Percentiles rank a stretch among this genome's conserved stretches.
phyloP scores from a whole-genome alignment of 2,113 vertebrate genomes.

The Acanthochromis polyacanthus region DNA sequence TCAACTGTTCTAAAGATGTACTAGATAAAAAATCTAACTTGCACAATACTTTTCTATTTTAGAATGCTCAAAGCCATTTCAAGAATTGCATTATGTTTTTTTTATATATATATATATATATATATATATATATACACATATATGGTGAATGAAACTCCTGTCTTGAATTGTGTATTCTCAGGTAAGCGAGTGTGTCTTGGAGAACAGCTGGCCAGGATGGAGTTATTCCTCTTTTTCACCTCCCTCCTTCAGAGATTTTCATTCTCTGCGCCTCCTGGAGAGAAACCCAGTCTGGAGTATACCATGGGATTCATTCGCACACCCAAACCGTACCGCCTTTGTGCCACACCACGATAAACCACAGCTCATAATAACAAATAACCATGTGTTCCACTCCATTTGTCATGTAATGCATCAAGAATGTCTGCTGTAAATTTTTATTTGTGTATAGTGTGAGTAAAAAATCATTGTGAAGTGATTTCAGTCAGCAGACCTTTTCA shows the following conservation, averaged over 20 bases:
- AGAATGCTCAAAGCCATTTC: too few species aligned
- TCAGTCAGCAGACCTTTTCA: too few species aligned
- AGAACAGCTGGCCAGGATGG: constrained; percentile 85
- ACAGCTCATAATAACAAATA: background rate
- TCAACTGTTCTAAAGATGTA: too few species aligned
- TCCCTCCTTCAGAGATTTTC: constrained; percentile 81
- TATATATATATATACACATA: too few species aligned
- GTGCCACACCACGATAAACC: constrained; percentile 53
- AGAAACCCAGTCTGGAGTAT: constrained; percentile 72
- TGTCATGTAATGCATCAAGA: background rate
- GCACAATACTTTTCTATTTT: too few species aligned
- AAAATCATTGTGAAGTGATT: too few species aligned
- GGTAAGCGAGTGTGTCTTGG: constrained; percentile 87
- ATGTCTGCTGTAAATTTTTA: background rate
- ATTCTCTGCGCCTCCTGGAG: constrained; percentile 62
- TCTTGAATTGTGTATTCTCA: constrained; percentile 45
- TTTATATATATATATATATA: too few species aligned
- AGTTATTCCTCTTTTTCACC: constrained; percentile 90
- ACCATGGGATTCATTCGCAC: constrained; percentile 39
- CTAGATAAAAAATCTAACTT: too few species aligned
- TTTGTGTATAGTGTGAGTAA: too few species aligned
- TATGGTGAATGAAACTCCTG: background rate
- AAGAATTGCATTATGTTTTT: too few species aligned
- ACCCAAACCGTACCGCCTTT: constrained; percentile 72
- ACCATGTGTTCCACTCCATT: background rate